A percentile compares a stretch with the other conserved stretches of the same genome.
These are phyloP conservation scores for Trididemnum clinides DNA, from an alignment of 23 tunicate genomes.

Conservation along the genomic window DNA sequence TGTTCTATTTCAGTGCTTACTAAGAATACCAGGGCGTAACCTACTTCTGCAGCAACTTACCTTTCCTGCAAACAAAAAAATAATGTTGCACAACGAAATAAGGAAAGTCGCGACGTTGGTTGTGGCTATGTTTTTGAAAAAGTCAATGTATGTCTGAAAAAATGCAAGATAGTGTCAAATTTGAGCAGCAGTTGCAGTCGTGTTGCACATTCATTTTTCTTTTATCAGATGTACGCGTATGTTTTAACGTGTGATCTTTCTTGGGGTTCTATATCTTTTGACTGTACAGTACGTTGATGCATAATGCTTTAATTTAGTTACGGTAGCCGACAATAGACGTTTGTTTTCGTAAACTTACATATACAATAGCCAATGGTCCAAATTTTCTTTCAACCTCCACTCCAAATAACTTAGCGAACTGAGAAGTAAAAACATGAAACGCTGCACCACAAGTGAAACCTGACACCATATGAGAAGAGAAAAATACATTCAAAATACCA, in stretches of 20 bases:
- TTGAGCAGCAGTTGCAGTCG: no score
- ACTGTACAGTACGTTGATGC: no score
- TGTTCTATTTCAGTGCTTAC: no score
- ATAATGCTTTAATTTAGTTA: no score
- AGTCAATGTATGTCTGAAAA: slow-evolving; percentile 76
- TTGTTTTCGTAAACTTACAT: slow-evolving; percentile 54
- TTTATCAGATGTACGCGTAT: no score
- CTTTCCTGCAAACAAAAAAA: slow-evolving; percentile 73
- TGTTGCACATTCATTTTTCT: no score
- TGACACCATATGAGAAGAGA: slow-evolving; percentile 71
- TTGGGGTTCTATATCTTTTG: no score
- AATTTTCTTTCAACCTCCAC: slow-evolving; percentile 43
- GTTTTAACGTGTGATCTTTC: no score
- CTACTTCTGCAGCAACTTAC: slow-evolving; percentile 12
- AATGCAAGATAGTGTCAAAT: no score
- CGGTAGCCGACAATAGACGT: no score
- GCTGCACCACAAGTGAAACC: slow-evolving; percentile 95
- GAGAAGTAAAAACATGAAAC: slow-evolving; percentile 86
- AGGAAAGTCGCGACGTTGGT: slow-evolving; percentile 74
- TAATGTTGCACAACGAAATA: slow-evolving; percentile 52
- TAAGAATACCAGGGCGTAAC: no score
- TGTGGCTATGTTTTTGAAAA: slow-evolving; percentile 47
- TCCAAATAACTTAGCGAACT: slow-evolving; percentile 75
- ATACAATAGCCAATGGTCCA: slow-evolving; percentile 57
- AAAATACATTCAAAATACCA: slow-evolving; percentile 67